A percentile compares a stretch with the other conserved stretches of the same genome.
Conservation (phyloP, 2,797 vertebrate species). For the Phoxinus dragarum region DNA sequence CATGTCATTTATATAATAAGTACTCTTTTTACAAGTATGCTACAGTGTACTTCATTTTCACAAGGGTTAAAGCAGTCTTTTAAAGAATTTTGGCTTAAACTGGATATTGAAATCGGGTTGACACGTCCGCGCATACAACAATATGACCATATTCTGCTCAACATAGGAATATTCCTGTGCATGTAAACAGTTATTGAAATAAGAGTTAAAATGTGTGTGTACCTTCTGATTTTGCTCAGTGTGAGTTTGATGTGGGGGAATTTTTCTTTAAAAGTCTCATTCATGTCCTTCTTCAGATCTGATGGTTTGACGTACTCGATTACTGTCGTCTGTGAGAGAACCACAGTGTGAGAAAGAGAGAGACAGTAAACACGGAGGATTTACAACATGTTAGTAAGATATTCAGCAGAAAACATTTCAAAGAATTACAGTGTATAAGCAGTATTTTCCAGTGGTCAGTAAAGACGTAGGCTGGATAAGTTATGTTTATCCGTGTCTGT, state of each 20-base stretch:
- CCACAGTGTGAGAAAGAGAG: background rate
- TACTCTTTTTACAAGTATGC: background rate
- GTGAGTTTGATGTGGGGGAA: constrained; percentile 96
- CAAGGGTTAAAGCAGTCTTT: background rate
- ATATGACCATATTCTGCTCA: background rate
- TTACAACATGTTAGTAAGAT: background rate
- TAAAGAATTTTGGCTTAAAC: background rate
- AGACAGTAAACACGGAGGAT: background rate
- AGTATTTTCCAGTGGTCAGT: constrained; percentile 1
- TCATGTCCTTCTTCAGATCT: constrained; percentile 99
- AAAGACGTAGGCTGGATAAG: background rate
- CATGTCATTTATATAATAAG: background rate
- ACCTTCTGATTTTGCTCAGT: constrained; percentile 97
- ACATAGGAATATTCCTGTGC: background rate
- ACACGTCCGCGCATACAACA: background rate
- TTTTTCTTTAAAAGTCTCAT: constrained; percentile 95
- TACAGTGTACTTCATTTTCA: background rate
- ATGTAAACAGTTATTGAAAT: background rate
- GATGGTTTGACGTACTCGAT: constrained; percentile 98
- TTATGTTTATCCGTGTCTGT: constrained; percentile 10
- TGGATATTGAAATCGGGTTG: background rate
- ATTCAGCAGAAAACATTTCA: background rate
- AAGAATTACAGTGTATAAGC: background rate
- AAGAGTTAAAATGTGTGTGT: background rate
- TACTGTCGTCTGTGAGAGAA: constrained; percentile 87